Evolutionary conservation across 2,888 invertebrate species (phyloP), one percentile per base, ranked within the genome.

Genomic region (Acrobasis consociella): DNA sequence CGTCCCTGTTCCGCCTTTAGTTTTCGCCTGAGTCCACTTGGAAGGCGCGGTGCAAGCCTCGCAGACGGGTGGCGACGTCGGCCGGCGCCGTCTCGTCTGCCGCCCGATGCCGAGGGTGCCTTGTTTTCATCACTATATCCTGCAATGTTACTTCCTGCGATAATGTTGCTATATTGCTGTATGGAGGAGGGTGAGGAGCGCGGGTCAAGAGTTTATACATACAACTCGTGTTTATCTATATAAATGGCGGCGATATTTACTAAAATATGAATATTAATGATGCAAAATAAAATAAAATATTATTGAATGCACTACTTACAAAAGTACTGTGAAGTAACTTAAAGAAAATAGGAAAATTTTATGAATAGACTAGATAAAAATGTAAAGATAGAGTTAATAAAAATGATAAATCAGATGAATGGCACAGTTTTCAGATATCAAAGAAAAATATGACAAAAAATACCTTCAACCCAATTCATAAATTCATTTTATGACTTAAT

Each of bases 41-140:
- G 56, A 56, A 39, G 56, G 56, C 11, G 17, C 15, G 56, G 17
- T 52, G 22, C 52, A 11, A n/a, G 42, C 15, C 38, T 53, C 37
- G 31, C 31, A n/a, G 53, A 5, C 17, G 46, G n/a, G 13, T 31
- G 16, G 42, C 58, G 58, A 46, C 46, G 49, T 5, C 8, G 63
- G 56, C 66, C 53, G 87, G 88, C 88, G 88, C 85, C 89, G 77
- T 63, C 78, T 69, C 65, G 88, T 87, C 89, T 88, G 78, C 78
- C 83, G 80, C 81, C 81, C 31, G 7, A 31, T 31, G 31, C 31
- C 31, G 31, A 31, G 31, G 31, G 31, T 31, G 31, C 31, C 5
- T n/a, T 39, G 42, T 42, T 42, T 42, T 42, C 42, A 42, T 42
- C 7, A 42, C 42, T 2, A 42, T 13, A 42, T 42, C 42, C 42